phyloP scores from a whole-genome alignment of 2,888 invertebrate species.

The Lamproptera curius region DNA sequence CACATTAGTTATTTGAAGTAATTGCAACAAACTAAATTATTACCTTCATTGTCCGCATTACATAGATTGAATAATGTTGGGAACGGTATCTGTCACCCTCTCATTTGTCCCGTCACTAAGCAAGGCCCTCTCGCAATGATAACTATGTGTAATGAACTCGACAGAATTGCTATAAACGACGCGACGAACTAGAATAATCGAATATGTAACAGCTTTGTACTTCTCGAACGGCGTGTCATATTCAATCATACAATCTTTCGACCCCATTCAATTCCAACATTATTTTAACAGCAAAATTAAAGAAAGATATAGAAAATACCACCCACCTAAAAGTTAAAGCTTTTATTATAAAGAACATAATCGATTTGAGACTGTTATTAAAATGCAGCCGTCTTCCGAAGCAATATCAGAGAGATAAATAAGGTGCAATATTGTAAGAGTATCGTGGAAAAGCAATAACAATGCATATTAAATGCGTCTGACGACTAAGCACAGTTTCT shows the following conservation, averaged over 20 bases:
- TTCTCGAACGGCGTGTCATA: no score
- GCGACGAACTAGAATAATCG: constrained; percentile 19
- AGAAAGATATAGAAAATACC: neutral
- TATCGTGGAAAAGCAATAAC: neutral
- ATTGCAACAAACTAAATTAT: no score
- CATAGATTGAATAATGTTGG: constrained; percentile 8
- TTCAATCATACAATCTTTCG: no score
- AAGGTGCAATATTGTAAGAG: neutral
- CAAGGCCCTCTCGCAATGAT: constrained; percentile 10
- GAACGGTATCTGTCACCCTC: constrained; percentile 1
- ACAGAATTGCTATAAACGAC: constrained; percentile 16
- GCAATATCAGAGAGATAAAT: neutral
- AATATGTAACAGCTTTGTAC: constrained; percentile 9
- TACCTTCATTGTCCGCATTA: constrained; percentile 7
- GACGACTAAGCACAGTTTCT: neutral
- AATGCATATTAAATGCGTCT: neutral
- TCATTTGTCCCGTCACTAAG: constrained; percentile 4
- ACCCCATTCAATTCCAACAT: no score
- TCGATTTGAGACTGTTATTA: neutral
- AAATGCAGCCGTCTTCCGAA: neutral
- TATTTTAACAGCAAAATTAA: no score
- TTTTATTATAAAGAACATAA: no score
- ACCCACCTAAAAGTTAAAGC: neutral
- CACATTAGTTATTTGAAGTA: no score
- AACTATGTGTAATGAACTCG: constrained; percentile 20